Conservation (phyloP, 2,888 invertebrate species). For the Chrysotoxum bicinctum region DNA sequence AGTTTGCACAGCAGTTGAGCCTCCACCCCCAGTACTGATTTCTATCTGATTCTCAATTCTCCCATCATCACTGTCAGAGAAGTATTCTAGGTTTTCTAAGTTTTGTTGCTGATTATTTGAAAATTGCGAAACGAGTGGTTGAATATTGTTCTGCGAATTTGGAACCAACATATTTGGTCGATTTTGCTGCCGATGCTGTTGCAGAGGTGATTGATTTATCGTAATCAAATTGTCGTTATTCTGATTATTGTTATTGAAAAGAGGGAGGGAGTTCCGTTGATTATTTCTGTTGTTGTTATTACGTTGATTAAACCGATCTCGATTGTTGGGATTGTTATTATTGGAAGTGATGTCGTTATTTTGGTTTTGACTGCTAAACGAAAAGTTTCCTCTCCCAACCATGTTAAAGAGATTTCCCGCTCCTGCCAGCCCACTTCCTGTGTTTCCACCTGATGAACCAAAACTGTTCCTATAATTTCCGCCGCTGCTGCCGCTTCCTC, state of each 20-base stretch:
- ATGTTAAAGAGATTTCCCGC: slow-evolving; percentile 70
- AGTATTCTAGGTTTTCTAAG: too few species aligned
- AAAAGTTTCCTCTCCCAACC: slow-evolving; percentile 75
- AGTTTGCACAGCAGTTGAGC: slow-evolving; percentile 80
- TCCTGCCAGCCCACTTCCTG: slow-evolving; percentile 47
- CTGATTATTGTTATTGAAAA: slow-evolving; percentile 65
- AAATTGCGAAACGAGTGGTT: slow-evolving; percentile 45
- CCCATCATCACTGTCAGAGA: too few species aligned
- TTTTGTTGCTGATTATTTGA: slow-evolving; percentile 28
- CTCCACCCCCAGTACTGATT: too few species aligned
- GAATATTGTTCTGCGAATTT: slow-evolving; percentile 7
- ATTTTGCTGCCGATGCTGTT: slow-evolving; percentile 45
- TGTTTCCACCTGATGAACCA: slow-evolving; percentile 27
- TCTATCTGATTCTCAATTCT: too few species aligned
- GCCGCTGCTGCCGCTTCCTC: slow-evolving; percentile 70
- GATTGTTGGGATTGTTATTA: slow-evolving; percentile 54
- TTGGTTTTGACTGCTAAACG: slow-evolving; percentile 74
- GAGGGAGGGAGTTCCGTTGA: slow-evolving; percentile 74
- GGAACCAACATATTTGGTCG: not conserved
- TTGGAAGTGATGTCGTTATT: slow-evolving; percentile 29
- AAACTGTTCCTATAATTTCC: slow-evolving; percentile 74
- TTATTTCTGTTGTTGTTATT: slow-evolving; percentile 71
- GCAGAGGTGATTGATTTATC: slow-evolving; percentile 24
- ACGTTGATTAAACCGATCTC: slow-evolving; percentile 76
- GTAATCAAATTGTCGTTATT: slow-evolving; percentile 49